Evolutionary conservation across 2,797 vertebrate genomes (phyloP), one percentile per base, ranked within the genome.

Genomic region (Sebastes cheni): DNA sequence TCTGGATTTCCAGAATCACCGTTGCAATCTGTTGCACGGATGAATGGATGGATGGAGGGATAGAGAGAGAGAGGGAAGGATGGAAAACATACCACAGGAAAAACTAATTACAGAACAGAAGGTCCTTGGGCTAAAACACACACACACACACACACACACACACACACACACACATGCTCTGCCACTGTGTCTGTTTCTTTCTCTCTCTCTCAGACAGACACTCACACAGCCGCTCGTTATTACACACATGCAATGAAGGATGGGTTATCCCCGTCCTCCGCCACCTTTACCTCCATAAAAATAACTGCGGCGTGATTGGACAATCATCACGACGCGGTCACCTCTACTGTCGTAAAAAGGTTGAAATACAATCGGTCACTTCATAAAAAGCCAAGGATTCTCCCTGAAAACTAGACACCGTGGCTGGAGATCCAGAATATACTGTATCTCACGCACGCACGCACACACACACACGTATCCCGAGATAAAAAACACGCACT

Each of bases 41-140:
- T 65, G 89, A 88, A 89, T 70, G 75, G 81, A 79, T 4, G 58
- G 71, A 36, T 12, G 55, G 58, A 77, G 12, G 61, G 66, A 36
- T 14, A 55, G 67, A 77, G 12, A 58, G 66, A 64, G 50, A 39
- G 20, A 83, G 8, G 67, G 66, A 70, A 67, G 80, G 76, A 68
- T 58, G 67, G 84, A 69, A 91, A 86, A 90, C 68, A 87, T 69
- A 89, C 74, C 75, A 82, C 87, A 84, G 82, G 84, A 92, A 93
- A 95, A 95, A 94, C 88, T 91, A 94, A 93, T 94, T 92, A 93
- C 85, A 81, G 89, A 90, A 91, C 87, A 91, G 86, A 90, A 88
- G 90, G 90, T 92, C 89, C 83, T 88, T 88, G 90, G 88, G 83
- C 84, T 77, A 64, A 83, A 39, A 75, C 2, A 74, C 59, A 77